Percentiles rank a stretch among this genome's conserved stretches.
These are phyloP conservation scores for Deilephila elpenor DNA, from an alignment of 2,888 invertebrate genomes.

Conservation along the genomic window DNA sequence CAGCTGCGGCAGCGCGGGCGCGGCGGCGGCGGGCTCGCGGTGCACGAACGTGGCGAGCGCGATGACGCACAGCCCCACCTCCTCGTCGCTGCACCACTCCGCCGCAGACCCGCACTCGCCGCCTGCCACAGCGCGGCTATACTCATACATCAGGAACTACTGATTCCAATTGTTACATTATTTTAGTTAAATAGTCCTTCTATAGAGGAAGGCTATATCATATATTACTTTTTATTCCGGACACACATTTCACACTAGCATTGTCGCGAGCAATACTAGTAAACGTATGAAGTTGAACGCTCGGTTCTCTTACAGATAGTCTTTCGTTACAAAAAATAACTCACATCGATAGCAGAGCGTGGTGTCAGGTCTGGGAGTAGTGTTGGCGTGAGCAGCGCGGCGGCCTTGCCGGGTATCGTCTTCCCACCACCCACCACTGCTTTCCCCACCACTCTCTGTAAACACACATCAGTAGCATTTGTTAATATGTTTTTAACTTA, in stretches of 20 bases:
- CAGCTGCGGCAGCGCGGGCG: slow-evolving; percentile 95
- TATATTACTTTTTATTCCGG: too few species aligned
- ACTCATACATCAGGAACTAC: too few species aligned
- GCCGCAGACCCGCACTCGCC: slow-evolving; percentile 95
- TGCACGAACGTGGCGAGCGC: slow-evolving; percentile 98
- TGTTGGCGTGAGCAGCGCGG: slow-evolving; percentile 49
- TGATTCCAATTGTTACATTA: too few species aligned
- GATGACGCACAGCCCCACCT: slow-evolving; percentile 96
- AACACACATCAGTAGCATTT: not conserved
- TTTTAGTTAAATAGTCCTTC: too few species aligned
- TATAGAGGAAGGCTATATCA: too few species aligned
- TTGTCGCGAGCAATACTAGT: too few species aligned
- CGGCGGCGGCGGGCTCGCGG: slow-evolving; percentile 97
- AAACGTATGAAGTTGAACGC: too few species aligned
- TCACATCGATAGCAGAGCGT: slow-evolving; percentile 68
- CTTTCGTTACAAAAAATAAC: slow-evolving; percentile 33
- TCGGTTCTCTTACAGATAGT: too few species aligned
- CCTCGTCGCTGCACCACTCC: slow-evolving; percentile 98
- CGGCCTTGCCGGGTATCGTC: slow-evolving; percentile 69
- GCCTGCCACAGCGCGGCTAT: slow-evolving; percentile 76
- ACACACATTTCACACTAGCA: too few species aligned
- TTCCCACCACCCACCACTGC: slow-evolving; percentile 53
- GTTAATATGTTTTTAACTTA: too few species aligned
- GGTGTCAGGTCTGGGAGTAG: slow-evolving; percentile 45
- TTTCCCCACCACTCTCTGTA: not conserved